Evolutionary conservation across 1,140 invertebrate genomes (phyloP).

Genomic region (Achatina immaculata): DNA sequence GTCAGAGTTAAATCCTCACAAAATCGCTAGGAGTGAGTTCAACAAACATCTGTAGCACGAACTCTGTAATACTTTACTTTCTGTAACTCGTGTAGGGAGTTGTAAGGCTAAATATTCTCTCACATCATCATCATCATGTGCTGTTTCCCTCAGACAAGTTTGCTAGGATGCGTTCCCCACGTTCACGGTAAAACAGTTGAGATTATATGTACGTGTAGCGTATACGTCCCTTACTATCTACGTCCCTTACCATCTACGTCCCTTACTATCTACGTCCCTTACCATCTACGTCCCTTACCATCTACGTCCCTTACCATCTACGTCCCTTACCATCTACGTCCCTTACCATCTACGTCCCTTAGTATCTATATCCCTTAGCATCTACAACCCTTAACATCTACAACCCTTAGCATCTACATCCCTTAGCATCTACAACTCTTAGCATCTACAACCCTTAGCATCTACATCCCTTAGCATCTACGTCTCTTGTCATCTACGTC

Average conservation of each 20-base stretch:
- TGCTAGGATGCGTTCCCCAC: neutral
- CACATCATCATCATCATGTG: neutral
- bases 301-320: neutral
- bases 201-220: neutral
- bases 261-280: neutral
- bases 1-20: neutral
- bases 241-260: neutral
- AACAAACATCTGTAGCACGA: neutral
- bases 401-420: no score
- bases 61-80: neutral
- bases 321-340: neutral
- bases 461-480: no score
- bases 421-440: no score
- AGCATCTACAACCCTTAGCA: no score
- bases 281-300: neutral
- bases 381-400: no score
- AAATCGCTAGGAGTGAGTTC: neutral
- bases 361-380: neutral
- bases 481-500: no score
- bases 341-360: neutral
- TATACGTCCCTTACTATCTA: neutral
- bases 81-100: neutral
- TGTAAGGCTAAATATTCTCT: neutral
- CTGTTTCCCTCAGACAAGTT: neutral
- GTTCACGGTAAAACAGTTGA: neutral